Evolutionary conservation across 2,113 vertebrate genomes (phyloP).

Genomic region (Corythoichthys haematopterus): DNA sequence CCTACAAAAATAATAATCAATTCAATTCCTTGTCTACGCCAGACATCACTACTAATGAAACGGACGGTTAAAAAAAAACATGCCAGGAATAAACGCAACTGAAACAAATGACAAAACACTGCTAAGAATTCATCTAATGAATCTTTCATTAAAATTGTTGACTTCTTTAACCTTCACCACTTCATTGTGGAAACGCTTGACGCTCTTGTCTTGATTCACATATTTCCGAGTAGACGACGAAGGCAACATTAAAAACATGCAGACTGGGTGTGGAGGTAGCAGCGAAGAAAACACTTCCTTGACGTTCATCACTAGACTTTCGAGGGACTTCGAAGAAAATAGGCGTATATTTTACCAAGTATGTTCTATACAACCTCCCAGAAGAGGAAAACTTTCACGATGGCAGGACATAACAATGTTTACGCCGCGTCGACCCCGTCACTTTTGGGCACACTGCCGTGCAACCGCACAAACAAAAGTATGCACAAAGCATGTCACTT

Average conservation of each 20-base stretch:
- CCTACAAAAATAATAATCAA: neutral
- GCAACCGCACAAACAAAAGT: conserved; percentile 7
- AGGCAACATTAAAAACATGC: conserved; percentile 67
- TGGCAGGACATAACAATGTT: conserved; percentile 29
- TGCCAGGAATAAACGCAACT: conserved; percentile 11
- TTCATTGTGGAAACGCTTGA: neutral
- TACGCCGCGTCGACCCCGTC: conserved; percentile 20
- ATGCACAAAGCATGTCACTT: conserved; percentile 4
- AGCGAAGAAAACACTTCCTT: conserved; percentile 46
- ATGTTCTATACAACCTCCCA: conserved; percentile 25
- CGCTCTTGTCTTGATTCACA: accelerated
- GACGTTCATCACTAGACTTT: conserved; percentile 71
- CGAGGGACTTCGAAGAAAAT: conserved; percentile 75
- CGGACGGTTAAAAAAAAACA: conserved; percentile 1
- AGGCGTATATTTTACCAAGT: conserved; percentile 66
- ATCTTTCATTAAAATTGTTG: neutral
- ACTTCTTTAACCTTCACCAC: neutral
- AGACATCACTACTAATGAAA: neutral
- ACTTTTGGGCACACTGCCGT: conserved; percentile 3
- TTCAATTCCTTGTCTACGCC: neutral
- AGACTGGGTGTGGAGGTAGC: conserved; percentile 64
- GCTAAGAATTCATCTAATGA: neutral
- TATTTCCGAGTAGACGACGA: conserved; percentile 18
- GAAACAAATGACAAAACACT: neutral
- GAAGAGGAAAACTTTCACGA: conserved; percentile 35